Base-by-base conservation (phyloP, 1,140 invertebrate genomes). In the Parasteatoda tepidariorum region DNA sequence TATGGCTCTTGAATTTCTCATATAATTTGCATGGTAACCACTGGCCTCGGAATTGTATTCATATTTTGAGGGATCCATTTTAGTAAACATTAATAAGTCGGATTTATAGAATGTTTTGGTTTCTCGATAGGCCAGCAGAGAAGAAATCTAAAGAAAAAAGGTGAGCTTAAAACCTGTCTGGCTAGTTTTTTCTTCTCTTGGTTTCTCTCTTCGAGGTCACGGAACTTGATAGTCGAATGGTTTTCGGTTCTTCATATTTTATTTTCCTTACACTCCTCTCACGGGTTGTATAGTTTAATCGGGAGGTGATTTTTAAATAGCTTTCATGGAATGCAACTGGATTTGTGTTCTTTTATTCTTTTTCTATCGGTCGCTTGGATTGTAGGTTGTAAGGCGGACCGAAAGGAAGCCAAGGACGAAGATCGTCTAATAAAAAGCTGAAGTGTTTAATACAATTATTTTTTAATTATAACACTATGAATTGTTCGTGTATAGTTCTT, bases 1-100 rank as follows among this genome's bases (percentile, higher is more conserved):
- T 73, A 99, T 96, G 48, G 97, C 96, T 71, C 97, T 96, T 67
- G 95, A 96, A 92, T 98, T 98, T 87, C 96, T 92, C 55, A 97
- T 94, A 89, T 98, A 98, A 89, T 96, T 97, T 24, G 95, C 95
- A 68, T 94, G 95, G 89, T 96, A 95, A n/a, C 67, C 68, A 34
- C 54, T 70, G 0, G 48, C 64, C 26, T 81, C 76, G 2, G 76
- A 68, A 11, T 24, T 70, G 24, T 68, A 68, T 48, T 68, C 76
- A n/a, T 81, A 81, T 70, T 81, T 70, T 3, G 55, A 33, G 33
- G 73, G 73, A 48, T 75, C 73, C 73, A 75, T 75, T 57, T 57
- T 41, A 18, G 59, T 75, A 61, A 62, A 61, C 22, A 38, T 26
- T 22, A 48, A 48, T 48, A 13, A 2, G 38, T n/a, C n/a, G n/a